Base-by-base conservation (phyloP, 2,888 invertebrate species). In the Nebria brevicollis region DNA sequence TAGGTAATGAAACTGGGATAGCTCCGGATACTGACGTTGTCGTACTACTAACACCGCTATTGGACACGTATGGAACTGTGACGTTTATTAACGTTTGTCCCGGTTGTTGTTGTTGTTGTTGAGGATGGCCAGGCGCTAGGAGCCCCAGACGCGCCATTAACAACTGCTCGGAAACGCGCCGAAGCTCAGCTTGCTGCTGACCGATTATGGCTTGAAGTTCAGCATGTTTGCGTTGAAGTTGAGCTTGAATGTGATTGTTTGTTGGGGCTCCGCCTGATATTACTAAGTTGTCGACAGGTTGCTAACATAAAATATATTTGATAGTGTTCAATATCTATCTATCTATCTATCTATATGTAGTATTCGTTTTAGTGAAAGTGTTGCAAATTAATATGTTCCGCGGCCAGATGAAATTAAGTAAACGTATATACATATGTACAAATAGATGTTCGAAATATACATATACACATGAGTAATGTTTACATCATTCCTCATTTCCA, bases 141-240 rank as follows among this genome's bases (percentile, higher is more conserved):
- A 96, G 91, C 6, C 96, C 96, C 84, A 95, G 94, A 85, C 95
- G 92, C 0, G 96, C 95, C 88, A 97, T 93, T 74, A 96, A 88
- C 77, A 97, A 90, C 86, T 97, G 96, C 86, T 97, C 96, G n/a
- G 96, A 96, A 0, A 97, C 95, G 84, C 94, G 92, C 70, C 95
- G 91, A 84, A 97, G 89, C 88, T 97, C 96, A 86, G 96, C 96
- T 87, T 97, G 96, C 86, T 97, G 96, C 84, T 95, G 93, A 77
- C 94, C 92, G 82, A 97, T 96, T 86, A 96, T 91, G 86, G 95
- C 94, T 87, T 97, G 96, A 82, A 97, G 89, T 86, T 96, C 95
- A 83, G 95, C 95, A 86, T 97, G 96, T 86, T 96, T 96, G 65
- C 94, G 92, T 86, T 96, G 94, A 82, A 94, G 88, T 89, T 95